Percentiles rank a stretch among this genome's conserved stretches.
Evolutionary conservation across 30 jellyfish, hydroid and myxozoan genomes (phyloP).

Genomic region (Aurelia aurita): DNA sequence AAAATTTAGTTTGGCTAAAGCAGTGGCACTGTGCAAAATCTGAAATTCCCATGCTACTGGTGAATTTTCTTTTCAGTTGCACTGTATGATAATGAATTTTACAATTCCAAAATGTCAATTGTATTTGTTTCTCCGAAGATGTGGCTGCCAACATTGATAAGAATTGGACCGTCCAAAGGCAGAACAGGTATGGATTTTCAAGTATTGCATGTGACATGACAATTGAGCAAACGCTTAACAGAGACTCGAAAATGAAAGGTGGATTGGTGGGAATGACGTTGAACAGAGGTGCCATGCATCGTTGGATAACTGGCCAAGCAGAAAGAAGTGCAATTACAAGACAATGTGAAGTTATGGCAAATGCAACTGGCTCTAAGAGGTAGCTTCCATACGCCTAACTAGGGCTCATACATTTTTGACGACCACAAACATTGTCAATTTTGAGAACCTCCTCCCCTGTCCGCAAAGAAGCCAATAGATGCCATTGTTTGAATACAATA

Average conservation of each 20-base stretch:
- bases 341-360: constrained; percentile 64
- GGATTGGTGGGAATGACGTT: constrained; percentile 81
- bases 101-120: neutral
- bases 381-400: constrained; percentile 8
- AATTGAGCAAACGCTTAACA: constrained; percentile 73
- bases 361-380: constrained; percentile 50
- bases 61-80: too few species aligned
- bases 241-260: constrained; percentile 79
- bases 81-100: too few species aligned
- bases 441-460: too few species aligned
- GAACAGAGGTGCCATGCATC: constrained; percentile 63
- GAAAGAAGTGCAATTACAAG: constrained; percentile 66
- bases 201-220: constrained; percentile 74
- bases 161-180: constrained; percentile 78
- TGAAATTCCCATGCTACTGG: too few species aligned
- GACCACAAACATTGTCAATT: too few species aligned
- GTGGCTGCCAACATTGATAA: constrained; percentile 29
- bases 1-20: too few species aligned
- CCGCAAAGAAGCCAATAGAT: too few species aligned
- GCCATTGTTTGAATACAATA: too few species aligned
- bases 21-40: too few species aligned
- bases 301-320: constrained; percentile 74
- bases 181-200: constrained; percentile 63
- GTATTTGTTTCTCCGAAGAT: constrained; percentile 22
- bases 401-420: too few species aligned